Conservation (phyloP, 2,888 invertebrate species). For the Dicyrtoma fusca region DNA sequence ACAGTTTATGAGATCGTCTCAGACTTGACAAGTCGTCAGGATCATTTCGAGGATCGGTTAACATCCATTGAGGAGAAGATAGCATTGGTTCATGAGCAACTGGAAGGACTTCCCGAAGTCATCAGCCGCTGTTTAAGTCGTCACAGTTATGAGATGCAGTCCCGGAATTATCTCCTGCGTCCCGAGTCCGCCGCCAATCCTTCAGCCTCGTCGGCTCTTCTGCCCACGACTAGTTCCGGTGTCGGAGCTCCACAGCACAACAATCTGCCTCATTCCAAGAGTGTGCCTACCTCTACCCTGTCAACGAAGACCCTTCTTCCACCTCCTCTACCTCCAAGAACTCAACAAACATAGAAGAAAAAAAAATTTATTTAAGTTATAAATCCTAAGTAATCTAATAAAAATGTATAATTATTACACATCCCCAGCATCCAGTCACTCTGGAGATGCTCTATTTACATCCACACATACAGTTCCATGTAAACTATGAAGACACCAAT, state of each 20-base stretch:
- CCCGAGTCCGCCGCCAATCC: constrained; percentile 50
- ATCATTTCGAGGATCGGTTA: constrained; percentile 89
- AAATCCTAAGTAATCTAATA: not conserved
- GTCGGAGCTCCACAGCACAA: constrained; percentile 37
- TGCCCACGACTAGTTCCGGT: constrained; percentile 20
- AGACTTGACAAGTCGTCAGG: constrained; percentile 94
- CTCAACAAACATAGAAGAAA: constrained; percentile 33
- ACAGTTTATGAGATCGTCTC: constrained; percentile 98
- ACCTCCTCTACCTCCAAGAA: constrained; percentile 45
- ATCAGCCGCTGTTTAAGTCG: constrained; percentile 56
- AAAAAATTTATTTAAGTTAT: not conserved
- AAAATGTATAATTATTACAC: not conserved
- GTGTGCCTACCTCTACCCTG: constrained; percentile 55
- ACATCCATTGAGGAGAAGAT: constrained; percentile 91
- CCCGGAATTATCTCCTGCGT: constrained; percentile 49
- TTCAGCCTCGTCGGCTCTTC: constrained; percentile 19
- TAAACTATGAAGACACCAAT: too few relatives aligned
- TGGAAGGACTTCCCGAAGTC: constrained; percentile 61
- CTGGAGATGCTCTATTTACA: too few relatives aligned
- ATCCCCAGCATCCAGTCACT: not conserved
- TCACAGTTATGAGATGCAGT: constrained; percentile 40
- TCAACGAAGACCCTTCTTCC: constrained; percentile 44
- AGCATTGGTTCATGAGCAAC: constrained; percentile 80
- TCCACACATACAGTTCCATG: not conserved
- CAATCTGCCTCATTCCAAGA: constrained; percentile 57